A percentile compares a stretch with the other conserved stretches of the same genome.
Evolutionary conservation across 2,888 invertebrate species (phyloP).

Genomic region (Scelioninae gen. 1): DNA sequence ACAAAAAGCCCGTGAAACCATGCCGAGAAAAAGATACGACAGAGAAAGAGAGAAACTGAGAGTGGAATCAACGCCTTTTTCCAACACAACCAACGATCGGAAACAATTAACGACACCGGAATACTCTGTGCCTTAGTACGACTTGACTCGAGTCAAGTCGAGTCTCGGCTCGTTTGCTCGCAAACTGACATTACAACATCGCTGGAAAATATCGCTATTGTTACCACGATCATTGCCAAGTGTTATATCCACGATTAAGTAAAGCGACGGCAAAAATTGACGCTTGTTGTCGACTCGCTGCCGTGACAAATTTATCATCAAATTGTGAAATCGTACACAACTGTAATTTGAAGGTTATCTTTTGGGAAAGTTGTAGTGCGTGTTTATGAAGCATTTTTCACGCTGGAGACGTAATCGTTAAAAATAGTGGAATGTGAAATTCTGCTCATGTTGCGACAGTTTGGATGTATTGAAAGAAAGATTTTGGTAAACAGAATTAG

Average conservation of each 20-base stretch:
- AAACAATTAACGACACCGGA: conserved; percentile 69
- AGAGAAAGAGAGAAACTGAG: conserved; percentile 27
- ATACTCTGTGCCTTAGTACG: conserved; percentile 49
- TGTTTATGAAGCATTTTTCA: too few relatives aligned
- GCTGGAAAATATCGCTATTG: conserved; percentile 57
- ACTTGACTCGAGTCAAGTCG: conserved; percentile 17
- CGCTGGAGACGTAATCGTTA: too few relatives aligned
- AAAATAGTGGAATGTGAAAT: too few relatives aligned
- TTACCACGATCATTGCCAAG: conserved; percentile 56
- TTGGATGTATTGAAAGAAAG: too few relatives aligned
- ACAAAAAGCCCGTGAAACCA: conserved; percentile 58
- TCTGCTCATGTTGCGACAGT: too few relatives aligned
- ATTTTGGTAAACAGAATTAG: too few relatives aligned
- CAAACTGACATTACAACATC: conserved; percentile 53
- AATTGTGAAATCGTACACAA: conserved; percentile 34
- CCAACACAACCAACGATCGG: conserved; percentile 62
- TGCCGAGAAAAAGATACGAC: conserved; percentile 40
- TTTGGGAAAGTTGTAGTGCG: conserved; percentile 15
- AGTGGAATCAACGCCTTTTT: conserved; percentile 46
- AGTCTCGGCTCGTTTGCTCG: conserved; percentile 62
- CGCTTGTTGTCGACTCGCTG: conserved; percentile 21
- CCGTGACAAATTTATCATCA: conserved; percentile 47
- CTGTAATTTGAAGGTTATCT: conserved; percentile 26
- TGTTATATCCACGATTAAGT: conserved; percentile 31
- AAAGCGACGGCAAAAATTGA: conserved; percentile 32